Evolutionary conservation across 23 tunicate genomes (phyloP), one percentile per base, ranked within the genome.

Genomic region (Aplidium turbinatum): DNA sequence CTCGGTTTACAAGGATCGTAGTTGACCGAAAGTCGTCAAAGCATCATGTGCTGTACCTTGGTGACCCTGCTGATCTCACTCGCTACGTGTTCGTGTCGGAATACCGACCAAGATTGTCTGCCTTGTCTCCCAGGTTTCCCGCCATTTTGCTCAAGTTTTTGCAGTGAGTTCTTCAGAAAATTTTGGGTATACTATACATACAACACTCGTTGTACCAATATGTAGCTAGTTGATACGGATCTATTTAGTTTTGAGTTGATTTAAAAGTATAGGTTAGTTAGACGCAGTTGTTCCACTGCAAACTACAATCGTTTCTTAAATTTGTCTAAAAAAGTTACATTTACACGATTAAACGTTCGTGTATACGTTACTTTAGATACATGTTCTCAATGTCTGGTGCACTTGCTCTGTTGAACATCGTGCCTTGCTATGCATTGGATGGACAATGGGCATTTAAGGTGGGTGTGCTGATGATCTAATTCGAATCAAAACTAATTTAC

Each of bases 371-470:
- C 34, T 61, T 20, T 48, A 88, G 96, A 47, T 88, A 81, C 57
- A 52, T 88, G 70, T 88, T 88, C 52, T 88, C 96, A 3, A 88
- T 88, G 87, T 88, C 96, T 7, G 87, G 83, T 33, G 96, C 96
- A 2, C 79, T 88, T 25, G 96, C 87, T 20, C 50, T 88, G 65
- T 51, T 88, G 33, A 88, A 88, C 74, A 88, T 88, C 32, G 84
- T 88, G 6, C 96, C 96, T 2, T 88, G 96, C 48, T 88, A 88
- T 61, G 87, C 87, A 23, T 56, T 88, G 40, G 96, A 88, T 58
- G 96, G 96, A 45, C 87, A 88, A 38, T 82, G 83, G 83, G 96
- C 96, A 9, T 88, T 88, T 84, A 68, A 73, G 60, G 95, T 87
- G 42, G 74, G 86, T 58, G 20, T 7, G 16, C 3, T 18, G 47